Evolutionary conservation across 2,888 invertebrate genomes (phyloP), one percentile per base, ranked within the genome.

Genomic region (Drosophila tanythrix): DNA sequence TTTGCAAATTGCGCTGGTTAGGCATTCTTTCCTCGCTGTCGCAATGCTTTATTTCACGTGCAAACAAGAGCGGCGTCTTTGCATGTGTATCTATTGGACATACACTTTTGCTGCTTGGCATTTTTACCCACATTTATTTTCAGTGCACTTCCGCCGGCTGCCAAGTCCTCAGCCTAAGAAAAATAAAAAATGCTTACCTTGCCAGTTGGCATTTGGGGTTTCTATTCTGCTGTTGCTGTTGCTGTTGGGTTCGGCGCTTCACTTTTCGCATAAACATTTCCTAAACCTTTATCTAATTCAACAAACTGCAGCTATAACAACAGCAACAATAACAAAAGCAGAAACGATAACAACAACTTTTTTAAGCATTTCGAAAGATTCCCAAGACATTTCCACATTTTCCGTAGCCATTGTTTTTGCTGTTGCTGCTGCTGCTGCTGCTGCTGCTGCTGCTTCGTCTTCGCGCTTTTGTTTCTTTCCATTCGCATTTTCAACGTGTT

Each of bases 261-360:
- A 78, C 62, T 78, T 79, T 79, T 79, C 77, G 87, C 89, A 89
- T 81, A 79, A 87, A 83, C 89, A 90, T 86, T 87, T 86, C 81
- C 83, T 76, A 79, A 90, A 90, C 79, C 88, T 89, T 90, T 90
- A 88, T 90, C 89, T 87, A 86, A 90, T 90, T 89, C 76, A 81
- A 81, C 75, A 82, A 88, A 88, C 83, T 90, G 74, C 83, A 38
- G 40, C 71, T 33, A 33, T 69, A 57, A 43, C 62, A 55, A 21
- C 43, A 50, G 10, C 52, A 66, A 48, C 70, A 70, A 60, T 75
- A 69, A 53, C 64, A 25, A 46, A 46, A 8, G 46, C 25, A 25
- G 25, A 15, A 46, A 27, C 46, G 46, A 46, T 25, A 46, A 46
- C 46, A 76, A 56, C 83, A 63, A 57, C 76, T 81, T 82, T 56